phyloP scores from a whole-genome alignment of 2,888 invertebrate species.

The Meteorus cinctellus region DNA sequence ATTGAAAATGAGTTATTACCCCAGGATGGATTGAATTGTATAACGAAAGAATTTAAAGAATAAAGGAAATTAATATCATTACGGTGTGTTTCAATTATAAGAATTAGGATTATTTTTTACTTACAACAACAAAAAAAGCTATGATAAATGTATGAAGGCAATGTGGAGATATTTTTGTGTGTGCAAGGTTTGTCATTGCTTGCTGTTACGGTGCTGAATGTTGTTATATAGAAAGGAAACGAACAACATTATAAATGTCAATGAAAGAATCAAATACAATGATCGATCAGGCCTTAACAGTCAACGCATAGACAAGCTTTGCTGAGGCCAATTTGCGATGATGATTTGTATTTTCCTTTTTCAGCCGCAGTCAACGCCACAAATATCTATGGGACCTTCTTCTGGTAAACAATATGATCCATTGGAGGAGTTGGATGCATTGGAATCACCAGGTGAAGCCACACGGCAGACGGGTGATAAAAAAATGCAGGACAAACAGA shows the following conservation, averaged over 20 bases:
- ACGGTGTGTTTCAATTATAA: conserved; percentile 8
- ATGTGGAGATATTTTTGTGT: not conserved
- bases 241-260: conserved; percentile 19
- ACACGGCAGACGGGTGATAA: conserved; percentile 53
- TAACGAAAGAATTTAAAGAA: not conserved
- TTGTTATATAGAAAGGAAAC: conserved; percentile 27
- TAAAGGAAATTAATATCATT: conserved; percentile 9
- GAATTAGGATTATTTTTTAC: not conserved
- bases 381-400: conserved; percentile 68
- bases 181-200: conserved; percentile 65
- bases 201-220: conserved; percentile 55
- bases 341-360: conserved; percentile 65
- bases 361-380: conserved; percentile 66
- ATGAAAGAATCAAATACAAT: conserved; percentile 37
- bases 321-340: conserved; percentile 66
- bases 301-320: conserved; percentile 63
- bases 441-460: conserved; percentile 60
- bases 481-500: conserved; percentile 59
- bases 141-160: not conserved
- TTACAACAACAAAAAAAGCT: not conserved
- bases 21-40: conserved; percentile 2
- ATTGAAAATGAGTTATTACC: not conserved
- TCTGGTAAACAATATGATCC: conserved; percentile 70
- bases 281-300: conserved; percentile 51
- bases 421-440: conserved; percentile 70